Evolutionary conservation across 2,888 invertebrate species (phyloP).

Genomic region (Cheilosia vernalis): DNA sequence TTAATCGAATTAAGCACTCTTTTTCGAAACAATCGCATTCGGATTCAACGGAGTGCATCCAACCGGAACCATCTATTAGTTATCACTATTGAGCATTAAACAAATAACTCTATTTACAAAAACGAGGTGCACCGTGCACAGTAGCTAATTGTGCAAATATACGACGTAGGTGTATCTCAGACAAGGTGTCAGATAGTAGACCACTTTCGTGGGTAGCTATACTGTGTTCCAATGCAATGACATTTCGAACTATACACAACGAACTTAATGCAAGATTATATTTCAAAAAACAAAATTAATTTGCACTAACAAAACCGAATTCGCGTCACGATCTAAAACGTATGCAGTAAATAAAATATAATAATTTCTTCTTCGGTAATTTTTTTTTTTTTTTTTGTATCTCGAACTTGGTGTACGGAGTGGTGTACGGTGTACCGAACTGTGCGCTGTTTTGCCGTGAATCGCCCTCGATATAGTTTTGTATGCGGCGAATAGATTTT

Average conservation of each 20-base stretch:
- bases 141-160: constrained; percentile 15
- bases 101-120: constrained; percentile 44
- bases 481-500: constrained; percentile 75
- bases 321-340: constrained; percentile 58
- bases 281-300: constrained; percentile 40
- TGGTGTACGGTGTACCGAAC: constrained; percentile 73
- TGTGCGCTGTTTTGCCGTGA: constrained; percentile 73
- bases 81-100: constrained; percentile 49
- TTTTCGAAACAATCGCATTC: constrained; percentile 33
- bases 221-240: constrained; percentile 36
- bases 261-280: constrained; percentile 27
- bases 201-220: constrained; percentile 28
- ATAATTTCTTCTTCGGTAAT: constrained; percentile 7
- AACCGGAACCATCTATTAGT: constrained; percentile 63
- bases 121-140: constrained; percentile 20
- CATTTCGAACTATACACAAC: constrained; percentile 26
- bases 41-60: constrained; percentile 32
- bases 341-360: constrained; percentile 57
- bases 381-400: constrained; percentile 48
- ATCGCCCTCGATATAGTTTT: constrained; percentile 75
- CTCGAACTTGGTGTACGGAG: constrained; percentile 61
- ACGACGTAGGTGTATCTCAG: constrained; percentile 48
- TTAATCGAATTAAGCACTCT: constrained; percentile 72
- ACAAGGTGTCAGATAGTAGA: constrained; percentile 68
- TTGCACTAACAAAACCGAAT: constrained; percentile 42